Base-by-base conservation (phyloP, 2,888 invertebrate species). In the Anagyrus pseudococci region DNA sequence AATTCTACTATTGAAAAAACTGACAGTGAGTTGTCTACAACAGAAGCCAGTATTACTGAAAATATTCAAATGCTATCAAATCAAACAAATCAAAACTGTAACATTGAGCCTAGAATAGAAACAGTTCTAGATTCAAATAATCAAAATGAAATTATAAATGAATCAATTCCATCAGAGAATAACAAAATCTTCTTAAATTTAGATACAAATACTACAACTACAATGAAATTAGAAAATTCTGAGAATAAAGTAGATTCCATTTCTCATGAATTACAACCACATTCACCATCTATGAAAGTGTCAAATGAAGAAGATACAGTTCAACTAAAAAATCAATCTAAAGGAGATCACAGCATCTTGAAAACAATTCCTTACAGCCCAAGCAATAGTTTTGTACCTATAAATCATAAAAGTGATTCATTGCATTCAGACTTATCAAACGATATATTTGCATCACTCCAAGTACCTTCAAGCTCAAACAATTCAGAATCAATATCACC, bases 401-500 rank as follows among this genome's bases (percentile, higher is more conserved):
- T 81, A n/a, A 71, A 69, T 26, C 74, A 69, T 54, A 75, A 79
- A 64, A 59, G 69, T 1, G 73, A 72, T 48, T 74, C 75, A 15
- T 63, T 81, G 10, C 83, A 84, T 70, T 83, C 85, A 0, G 86
- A 86, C 70, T 77, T 86, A 60, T 85, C 86, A 2, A 85, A 84
- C 69, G 87, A 87, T 74, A 83, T 87, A 62, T 87, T 87, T 72
- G 85, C 86, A 0, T 85, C 86, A 7, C 77, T 87, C 26, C 85
- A 86, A 73, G 86, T 86, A 10, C 85, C 85, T 10, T 77, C 79
- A 1, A 84, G 83, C 62, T 83, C 83, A 19, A 83, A 84, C 71
- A 84, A 85, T 77, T 83, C 86, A 2, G 86, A 86, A 72, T 86
- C 87, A 1, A 85, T 87, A 54, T 91, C 91, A 1, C 91, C 91